A percentile compares a stretch with the other conserved stretches of the same genome.
Evolutionary conservation across 92 coral and sea anemone species (phyloP).

Genomic region (Parazoanthus darwini): DNA sequence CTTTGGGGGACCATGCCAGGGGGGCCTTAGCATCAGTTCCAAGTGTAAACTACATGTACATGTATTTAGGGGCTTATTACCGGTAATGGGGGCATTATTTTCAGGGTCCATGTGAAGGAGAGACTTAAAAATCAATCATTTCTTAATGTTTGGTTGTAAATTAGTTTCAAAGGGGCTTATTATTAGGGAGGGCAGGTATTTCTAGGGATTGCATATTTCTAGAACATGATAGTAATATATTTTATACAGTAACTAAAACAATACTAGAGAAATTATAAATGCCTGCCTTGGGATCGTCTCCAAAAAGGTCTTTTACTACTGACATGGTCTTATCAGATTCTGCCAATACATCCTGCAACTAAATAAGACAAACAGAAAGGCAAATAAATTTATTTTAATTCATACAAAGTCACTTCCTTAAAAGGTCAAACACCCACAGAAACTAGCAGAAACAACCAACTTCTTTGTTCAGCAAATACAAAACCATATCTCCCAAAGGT

Average conservation of each 20-base stretch:
- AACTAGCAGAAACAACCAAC: too few relatives aligned
- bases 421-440: too few relatives aligned
- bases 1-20: too few relatives aligned
- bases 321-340: conserved; percentile 91
- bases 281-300: conserved; percentile 98
- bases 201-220: neutral
- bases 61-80: too few relatives aligned
- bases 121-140: neutral
- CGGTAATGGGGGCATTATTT: neutral
- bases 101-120: neutral
- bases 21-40: too few relatives aligned
- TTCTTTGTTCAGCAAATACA: too few relatives aligned
- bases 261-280: neutral
- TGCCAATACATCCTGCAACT: conserved; percentile 89
- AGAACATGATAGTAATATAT: neutral
- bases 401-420: too few relatives aligned
- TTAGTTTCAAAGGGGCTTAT: neutral
- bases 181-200: neutral
- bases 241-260: neutral
- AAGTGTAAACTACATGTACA: too few relatives aligned
- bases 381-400: too few relatives aligned
- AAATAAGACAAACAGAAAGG: too few relatives aligned
- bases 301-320: conserved; percentile 92
- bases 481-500: too few relatives aligned
- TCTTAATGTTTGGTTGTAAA: too few relatives aligned